Base-by-base conservation (phyloP, 1,140 invertebrate genomes). In the Thaumatotibia leucotreta region DNA sequence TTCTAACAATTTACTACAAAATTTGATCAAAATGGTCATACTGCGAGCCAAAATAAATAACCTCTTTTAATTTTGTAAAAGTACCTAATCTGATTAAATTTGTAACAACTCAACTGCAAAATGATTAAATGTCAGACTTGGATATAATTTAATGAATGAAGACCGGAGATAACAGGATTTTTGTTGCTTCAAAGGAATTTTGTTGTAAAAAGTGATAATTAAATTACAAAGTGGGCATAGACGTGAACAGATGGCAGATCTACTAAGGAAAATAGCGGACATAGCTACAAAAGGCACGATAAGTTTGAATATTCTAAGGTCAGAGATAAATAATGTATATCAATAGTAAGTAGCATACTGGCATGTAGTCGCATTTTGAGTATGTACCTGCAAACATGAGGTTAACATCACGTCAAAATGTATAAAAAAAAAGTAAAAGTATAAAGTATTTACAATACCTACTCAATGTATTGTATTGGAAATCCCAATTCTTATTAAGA, bases 181-280 rank as follows among this genome's bases (percentile, higher is more conserved):
- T 62, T 62, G 61, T 62, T 62, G 52, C 61, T 62, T 69, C 50
- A 63, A 65, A 72, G 67, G 61, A 72, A 82, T 77, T 69, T 64
- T 58, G 58, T 52, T 20, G 67, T 71, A 79, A 86, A 88, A 88
- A 86, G 64, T 71, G 67, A 69, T 88, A 84, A 88, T 86, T 79
- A 78, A 83, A 88, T 84, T 78, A 82, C 69, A 67, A 73, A 82
- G 70, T 78, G 75, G 63, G 68, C 75, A 70, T 67, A 63, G 73
- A 77, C 70, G 72, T 73, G 68, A 77, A 77, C 80, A 88, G 80
- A 80, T 86, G 83, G 79, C 68, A 70, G 67, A 68, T 71, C 73
- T 76, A 62, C 74, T 77, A 70, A 74, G 52, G 65, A 67, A 45
- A 4, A 63, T 10, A 63, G 23, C 1, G 35, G n/a, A 23, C 10